These are phyloP conservation scores for Phania funesta DNA, from an alignment of 2,888 invertebrate genomes.

Conservation along the genomic window DNA sequence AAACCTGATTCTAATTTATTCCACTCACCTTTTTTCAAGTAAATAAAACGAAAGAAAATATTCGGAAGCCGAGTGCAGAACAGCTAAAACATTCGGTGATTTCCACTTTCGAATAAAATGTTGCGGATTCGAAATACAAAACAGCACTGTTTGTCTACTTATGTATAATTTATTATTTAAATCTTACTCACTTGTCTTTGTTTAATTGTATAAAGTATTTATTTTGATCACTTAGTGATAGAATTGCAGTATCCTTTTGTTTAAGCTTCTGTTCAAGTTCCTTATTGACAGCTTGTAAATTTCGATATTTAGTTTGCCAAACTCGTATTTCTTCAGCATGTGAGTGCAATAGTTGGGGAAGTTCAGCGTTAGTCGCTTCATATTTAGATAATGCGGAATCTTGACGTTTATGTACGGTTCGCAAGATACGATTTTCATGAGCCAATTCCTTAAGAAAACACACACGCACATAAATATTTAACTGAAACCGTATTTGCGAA, in stretches of 20 bases:
- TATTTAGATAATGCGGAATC: constrained; percentile 88
- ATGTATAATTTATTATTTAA: too few relatives aligned
- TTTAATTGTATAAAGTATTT: constrained; percentile 86
- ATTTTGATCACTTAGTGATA: constrained; percentile 85
- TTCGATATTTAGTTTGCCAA: constrained; percentile 86
- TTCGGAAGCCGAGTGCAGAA: too few relatives aligned
- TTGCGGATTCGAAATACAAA: too few relatives aligned
- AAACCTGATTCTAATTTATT: too few relatives aligned
- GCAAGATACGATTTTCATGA: constrained; percentile 88
- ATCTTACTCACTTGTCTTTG: constrained; percentile 83
- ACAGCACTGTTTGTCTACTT: too few relatives aligned
- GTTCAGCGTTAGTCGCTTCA: constrained; percentile 89
- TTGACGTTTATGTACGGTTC: constrained; percentile 89
- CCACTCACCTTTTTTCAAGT: too few relatives aligned
- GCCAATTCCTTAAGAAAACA: constrained; percentile 83
- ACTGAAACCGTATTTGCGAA: neutral
- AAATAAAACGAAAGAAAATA: too few relatives aligned
- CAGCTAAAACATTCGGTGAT: too few relatives aligned
- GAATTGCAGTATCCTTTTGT: constrained; percentile 85
- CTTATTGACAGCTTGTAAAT: constrained; percentile 84
- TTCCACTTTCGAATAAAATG: too few relatives aligned
- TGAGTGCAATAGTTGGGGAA: constrained; percentile 86
- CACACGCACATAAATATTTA: neutral
- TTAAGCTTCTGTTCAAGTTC: constrained; percentile 85
- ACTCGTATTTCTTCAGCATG: constrained; percentile 89